A percentile compares a stretch with the other conserved stretches of the same genome.
Conservation (phyloP, 2,797 vertebrate species). For the Stomatorhinus walkeri region DNA sequence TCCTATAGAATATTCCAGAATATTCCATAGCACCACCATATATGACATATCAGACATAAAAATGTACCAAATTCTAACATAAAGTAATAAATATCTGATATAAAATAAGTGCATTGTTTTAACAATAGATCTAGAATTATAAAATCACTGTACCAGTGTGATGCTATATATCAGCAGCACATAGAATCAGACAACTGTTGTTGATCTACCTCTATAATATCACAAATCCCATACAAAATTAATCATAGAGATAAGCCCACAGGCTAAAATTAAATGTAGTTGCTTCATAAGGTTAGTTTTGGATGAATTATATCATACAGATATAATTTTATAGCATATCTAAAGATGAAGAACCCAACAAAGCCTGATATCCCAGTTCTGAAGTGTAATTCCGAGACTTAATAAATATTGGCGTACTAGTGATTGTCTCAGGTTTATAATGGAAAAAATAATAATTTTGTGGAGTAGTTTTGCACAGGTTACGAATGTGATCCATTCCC, state of each 20-base stretch:
- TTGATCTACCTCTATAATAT: not conserved
- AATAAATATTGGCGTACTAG: not conserved
- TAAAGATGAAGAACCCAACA: not conserved
- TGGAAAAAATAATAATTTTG: not conserved
- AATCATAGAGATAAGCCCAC: not conserved
- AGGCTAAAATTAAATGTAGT: not conserved
- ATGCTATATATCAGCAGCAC: not conserved
- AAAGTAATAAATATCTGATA: not conserved
- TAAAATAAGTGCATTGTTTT: not conserved
- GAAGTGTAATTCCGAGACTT: not conserved
- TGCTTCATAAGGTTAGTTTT: not conserved
- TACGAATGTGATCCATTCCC: not conserved
- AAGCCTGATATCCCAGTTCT: not conserved
- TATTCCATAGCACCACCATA: not conserved
- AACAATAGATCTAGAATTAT: not conserved
- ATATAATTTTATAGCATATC: not conserved
- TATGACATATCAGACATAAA: not conserved
- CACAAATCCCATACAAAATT: constrained; percentile 1
- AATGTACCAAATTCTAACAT: not conserved
- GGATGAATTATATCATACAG: not conserved
- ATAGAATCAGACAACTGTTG: not conserved
- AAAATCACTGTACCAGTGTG: not conserved
- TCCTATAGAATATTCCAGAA: not conserved
- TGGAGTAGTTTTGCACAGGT: not conserved
- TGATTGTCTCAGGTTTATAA: not conserved